Base-by-base conservation (phyloP, 2,113 vertebrate genomes). In the Petrocephalus microphthalmus region DNA sequence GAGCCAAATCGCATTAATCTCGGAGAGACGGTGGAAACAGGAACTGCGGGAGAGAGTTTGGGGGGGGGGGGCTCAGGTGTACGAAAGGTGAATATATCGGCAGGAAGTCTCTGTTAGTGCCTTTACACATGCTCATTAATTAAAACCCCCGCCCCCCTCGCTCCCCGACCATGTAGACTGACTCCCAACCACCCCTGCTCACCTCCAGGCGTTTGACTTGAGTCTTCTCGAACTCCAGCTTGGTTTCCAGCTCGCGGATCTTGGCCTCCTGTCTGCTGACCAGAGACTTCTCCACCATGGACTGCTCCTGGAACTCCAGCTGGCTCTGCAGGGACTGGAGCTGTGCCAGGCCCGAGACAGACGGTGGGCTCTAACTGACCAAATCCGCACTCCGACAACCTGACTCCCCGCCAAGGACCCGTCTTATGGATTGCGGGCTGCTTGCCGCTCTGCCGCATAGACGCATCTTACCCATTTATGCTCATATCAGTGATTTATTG, bases 161-260 rank as follows among this genome's bases (percentile, higher is more conserved):
- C 49, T 29, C 25, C 42, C 7, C 42, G 5, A 1, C 56, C 56
- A 74, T 17, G n/a, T 33, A 11, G 37, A 6, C n/a, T 81, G 42
- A 84, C 83, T 13, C 64, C 47, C 87, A 42, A 82, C 67, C 2
- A 4, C 47, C 8, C 74, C 81, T 52, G 83, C 95, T 90, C 89
- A 99, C 98, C 97, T 99, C 98, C 89, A 99, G 93, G 54, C 98
- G 97, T 92, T 99, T 99, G 93, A 97, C 97, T 94, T 99, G 98
- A 0, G 98, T 98, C 95, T 96, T 97, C 92, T 99, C 98, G 0
- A 99, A 99, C 95, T 99, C 98, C 92, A 99, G 94, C 90, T 98
- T 97, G 47, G 95, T 97, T 93, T 99, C 98, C 91, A 99, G 95
- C 91, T 99, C 98, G 0, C 98, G 97, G 93, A 96, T 97, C 94